These are phyloP conservation scores for Hemicordylus capensis DNA, from an alignment of 2,113 vertebrate species.

Conservation along the genomic window DNA sequence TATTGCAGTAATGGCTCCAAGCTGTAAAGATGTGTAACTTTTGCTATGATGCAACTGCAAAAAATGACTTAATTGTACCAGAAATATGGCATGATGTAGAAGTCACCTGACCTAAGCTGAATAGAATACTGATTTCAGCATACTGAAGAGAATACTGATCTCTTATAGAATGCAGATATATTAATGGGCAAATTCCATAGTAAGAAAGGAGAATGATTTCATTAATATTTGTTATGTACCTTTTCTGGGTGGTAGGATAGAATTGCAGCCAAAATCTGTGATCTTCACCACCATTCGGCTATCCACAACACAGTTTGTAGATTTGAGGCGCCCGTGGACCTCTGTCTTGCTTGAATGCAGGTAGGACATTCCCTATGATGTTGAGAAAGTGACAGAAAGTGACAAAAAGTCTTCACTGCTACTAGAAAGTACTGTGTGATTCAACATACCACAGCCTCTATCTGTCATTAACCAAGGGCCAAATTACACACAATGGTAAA, in stretches of 20 bases:
- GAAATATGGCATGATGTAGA: neutral
- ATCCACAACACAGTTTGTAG: conserved; percentile 96
- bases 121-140: neutral
- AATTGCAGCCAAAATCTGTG: conserved; percentile 95
- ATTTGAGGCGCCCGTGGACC: conserved; percentile 93
- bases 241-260: conserved; percentile 85
- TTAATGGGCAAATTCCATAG: conserved; percentile 20
- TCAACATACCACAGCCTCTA: neutral
- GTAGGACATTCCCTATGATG: conserved; percentile 93
- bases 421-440: conserved; percentile 17
- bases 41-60: neutral
- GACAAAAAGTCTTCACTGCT: neutral
- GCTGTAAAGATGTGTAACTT: neutral
- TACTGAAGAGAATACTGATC: neutral
- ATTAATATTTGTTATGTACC: conserved; percentile 70
- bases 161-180: neutral
- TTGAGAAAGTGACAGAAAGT: conserved; percentile 9
- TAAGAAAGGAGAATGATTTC: neutral
- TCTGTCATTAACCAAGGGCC: neutral
- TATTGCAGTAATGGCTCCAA: neutral
- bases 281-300: conserved; percentile 99
- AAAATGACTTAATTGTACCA: neutral
- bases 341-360: conserved; percentile 92
- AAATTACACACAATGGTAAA: no score
- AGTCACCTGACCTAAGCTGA: neutral